Base-by-base conservation (phyloP, 2,888 invertebrate genomes). In the Chaitophorus viminalis region DNA sequence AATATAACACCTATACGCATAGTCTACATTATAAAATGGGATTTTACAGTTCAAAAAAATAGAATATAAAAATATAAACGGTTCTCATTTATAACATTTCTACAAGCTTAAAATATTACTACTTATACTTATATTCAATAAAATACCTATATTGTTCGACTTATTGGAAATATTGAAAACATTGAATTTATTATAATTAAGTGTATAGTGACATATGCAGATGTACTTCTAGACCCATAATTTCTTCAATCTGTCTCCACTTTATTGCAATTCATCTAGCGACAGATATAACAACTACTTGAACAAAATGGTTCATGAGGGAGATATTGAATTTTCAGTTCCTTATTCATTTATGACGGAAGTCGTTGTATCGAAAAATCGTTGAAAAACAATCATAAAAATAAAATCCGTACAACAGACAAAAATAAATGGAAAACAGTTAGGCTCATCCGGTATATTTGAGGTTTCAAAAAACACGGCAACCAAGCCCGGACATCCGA, bases 401-500 rank as follows among this genome's bases (percentile, higher is more conserved):
- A 79, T 65, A 65, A 79, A 79, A 39, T n/a, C 36, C 65, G 18
- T 39, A 79, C 29, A 79, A 65, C 36, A 36, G n/a, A 60, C 17
- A 8, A 79, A 39, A 79, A 79, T 79, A 79, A 39, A 79, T 65
- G 29, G 36, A 29, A 79, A 65, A 68, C 65, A 29, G 79, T 79
- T 65, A 39, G 65, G 29, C 36, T 4, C 39, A 65, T 68, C 21
- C 5, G 39, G n/a, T 54, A 25, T 18, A 29, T 65, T 65, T 60
- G 29, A 46, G 31, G 82, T 82, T 82, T 31, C 17, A 31, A 82
- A 82, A 82, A 82, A 72, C 52, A 74, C 39, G 39, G 65, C 21
- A 68, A 70, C 77, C 85, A 2, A 33, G 25, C 52, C 31, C 83
- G 77, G 77, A 77, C 33, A 46, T 84, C 84, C 76, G 46, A 70